These are phyloP conservation scores for Sinella curviseta DNA, from an alignment of 1,140 invertebrate genomes.

Conservation along the genomic window DNA sequence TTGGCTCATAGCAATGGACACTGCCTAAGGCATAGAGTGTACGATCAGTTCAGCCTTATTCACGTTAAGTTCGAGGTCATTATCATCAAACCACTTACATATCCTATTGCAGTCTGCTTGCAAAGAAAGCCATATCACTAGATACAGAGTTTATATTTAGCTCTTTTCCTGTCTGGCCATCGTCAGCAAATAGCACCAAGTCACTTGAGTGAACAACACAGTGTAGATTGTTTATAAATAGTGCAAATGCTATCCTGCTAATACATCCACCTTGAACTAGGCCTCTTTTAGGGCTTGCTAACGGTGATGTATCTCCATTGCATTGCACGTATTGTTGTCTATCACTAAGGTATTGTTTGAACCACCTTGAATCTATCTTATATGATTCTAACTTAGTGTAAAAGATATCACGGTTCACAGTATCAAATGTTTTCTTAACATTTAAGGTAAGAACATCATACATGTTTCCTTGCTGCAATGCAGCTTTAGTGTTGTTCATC, in stretches of 20 bases:
- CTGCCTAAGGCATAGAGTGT: background rate
- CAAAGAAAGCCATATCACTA: background rate
- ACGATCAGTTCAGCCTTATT: background rate
- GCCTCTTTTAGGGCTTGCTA: background rate
- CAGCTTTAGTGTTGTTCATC: background rate
- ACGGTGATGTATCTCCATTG: background rate
- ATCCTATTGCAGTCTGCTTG: background rate
- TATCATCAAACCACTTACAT: background rate
- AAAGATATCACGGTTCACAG: background rate
- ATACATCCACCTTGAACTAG: conserved; percentile 18
- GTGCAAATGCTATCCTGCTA: background rate
- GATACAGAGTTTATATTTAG: no score
- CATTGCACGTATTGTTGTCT: conserved; percentile 1
- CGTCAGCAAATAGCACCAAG: conserved; percentile 27
- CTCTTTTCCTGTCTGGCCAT: background rate
- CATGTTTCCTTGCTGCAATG: background rate
- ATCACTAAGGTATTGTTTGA: conserved; percentile 13
- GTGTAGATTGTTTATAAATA: conserved; percentile 27
- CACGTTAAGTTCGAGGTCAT: background rate
- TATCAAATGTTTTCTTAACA: conserved; percentile 32
- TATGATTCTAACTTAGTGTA: conserved; percentile 17
- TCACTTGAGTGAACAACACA: background rate
- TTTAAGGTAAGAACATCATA: background rate
- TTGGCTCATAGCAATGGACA: background rate
- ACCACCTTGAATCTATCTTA: conserved; percentile 25